These are phyloP conservation scores for Cynocephalus volans DNA, from an alignment of 2,113 vertebrate genomes.

Conservation along the genomic window DNA sequence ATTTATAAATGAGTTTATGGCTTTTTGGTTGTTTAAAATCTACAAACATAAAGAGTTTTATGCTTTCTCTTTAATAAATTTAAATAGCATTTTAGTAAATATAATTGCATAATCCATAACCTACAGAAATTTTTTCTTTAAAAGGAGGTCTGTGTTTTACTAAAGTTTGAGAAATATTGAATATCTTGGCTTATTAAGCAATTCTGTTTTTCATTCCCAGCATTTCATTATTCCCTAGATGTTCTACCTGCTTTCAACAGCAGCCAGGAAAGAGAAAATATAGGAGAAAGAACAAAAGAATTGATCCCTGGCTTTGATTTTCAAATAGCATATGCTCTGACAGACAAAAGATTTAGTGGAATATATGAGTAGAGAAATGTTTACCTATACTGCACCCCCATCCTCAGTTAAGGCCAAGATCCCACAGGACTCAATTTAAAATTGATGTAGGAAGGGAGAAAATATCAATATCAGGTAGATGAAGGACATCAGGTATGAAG, in stretches of 20 bases:
- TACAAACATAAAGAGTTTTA: not conserved
- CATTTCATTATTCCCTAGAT: slow-evolving; percentile 10
- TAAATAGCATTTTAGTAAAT: slow-evolving; percentile 26
- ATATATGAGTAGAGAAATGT: not conserved
- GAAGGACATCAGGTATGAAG: not conserved
- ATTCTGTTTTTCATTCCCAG: not conserved
- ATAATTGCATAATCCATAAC: not conserved
- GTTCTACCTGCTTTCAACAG: not conserved
- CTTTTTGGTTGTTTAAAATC: not conserved
- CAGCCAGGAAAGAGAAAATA: not conserved
- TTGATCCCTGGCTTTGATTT: not conserved
- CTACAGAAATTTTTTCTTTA: not conserved
- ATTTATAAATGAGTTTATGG: not conserved
- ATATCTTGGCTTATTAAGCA: slow-evolving; percentile 44
- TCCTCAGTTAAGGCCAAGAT: not conserved
- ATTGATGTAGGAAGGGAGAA: not conserved
- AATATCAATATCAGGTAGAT: not conserved
- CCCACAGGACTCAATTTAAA: not conserved
- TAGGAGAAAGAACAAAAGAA: not conserved
- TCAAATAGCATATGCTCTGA: not conserved
- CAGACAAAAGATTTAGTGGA: not conserved
- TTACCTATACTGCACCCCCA: not conserved
- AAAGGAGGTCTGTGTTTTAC: not conserved
- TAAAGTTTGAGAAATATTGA: not conserved
- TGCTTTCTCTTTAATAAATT: not conserved